Evolutionary conservation across 2,888 invertebrate genomes (phyloP).

Genomic region (Dryobotodes eremita): DNA sequence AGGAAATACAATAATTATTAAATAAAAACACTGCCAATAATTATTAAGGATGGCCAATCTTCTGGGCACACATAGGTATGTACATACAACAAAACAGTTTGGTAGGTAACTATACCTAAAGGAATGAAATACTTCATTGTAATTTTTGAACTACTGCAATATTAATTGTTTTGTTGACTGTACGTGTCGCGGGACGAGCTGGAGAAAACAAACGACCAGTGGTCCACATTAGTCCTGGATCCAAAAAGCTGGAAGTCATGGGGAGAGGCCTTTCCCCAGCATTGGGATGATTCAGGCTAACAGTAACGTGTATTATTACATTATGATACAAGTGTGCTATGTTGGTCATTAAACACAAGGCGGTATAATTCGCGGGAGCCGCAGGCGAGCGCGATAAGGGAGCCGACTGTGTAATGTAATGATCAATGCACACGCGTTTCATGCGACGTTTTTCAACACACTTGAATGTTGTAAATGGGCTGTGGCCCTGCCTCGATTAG

Average conservation of each 20-base stretch:
- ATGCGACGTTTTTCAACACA: no score
- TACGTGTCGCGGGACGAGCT: neutral
- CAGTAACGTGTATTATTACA: neutral
- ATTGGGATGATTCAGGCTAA: neutral
- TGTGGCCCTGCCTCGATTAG: no score
- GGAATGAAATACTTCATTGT: neutral
- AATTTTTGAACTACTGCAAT: neutral
- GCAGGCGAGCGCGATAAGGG: no score
- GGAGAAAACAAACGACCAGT: neutral
- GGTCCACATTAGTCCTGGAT: neutral
- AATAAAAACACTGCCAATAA: conserved; percentile 18
- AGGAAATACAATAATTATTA: neutral
- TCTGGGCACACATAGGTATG: no score
- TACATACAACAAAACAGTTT: neutral
- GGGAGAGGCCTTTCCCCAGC: neutral
- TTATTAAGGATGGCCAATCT: neutral
- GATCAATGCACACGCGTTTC: no score
- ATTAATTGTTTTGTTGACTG: neutral
- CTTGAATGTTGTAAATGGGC: no score
- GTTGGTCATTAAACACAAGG: no score
- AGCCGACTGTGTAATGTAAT: no score
- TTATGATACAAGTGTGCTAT: no score
- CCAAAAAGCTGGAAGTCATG: neutral
- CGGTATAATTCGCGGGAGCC: no score
- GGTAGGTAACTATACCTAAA: neutral